Evolutionary conservation across 2,797 vertebrate species (phyloP).

Genomic region (Manis pentadactyla): DNA sequence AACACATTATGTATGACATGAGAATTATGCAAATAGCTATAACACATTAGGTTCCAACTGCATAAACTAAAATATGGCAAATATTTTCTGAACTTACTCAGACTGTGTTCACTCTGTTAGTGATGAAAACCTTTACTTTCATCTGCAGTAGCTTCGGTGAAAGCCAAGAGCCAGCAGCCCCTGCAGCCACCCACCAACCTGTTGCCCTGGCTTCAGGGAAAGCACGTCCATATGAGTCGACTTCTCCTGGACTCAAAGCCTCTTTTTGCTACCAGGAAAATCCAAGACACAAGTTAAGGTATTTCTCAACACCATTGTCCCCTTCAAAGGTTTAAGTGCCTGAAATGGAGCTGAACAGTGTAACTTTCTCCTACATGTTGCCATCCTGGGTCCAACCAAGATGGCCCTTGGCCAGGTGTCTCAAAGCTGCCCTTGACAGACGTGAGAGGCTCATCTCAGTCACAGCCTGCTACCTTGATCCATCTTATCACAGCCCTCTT

Average conservation of each 20-base stretch:
- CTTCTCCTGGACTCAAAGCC: not conserved
- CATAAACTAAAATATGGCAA: conserved; percentile 2
- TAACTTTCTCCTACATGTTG: not conserved
- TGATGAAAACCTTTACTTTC: not conserved
- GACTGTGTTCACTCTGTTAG: not conserved
- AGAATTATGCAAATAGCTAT: not conserved
- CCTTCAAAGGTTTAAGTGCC: not conserved
- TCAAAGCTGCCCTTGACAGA: not conserved
- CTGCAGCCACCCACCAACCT: not conserved
- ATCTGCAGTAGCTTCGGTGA: not conserved
- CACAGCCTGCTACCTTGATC: not conserved
- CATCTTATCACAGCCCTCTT: not conserved
- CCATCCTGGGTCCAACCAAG: not conserved
- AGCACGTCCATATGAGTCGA: not conserved
- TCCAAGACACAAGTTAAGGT: not conserved
- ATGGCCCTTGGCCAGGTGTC: not conserved
- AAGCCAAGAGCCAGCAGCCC: not conserved
- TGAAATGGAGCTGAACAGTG: not conserved
- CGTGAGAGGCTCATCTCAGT: not conserved
- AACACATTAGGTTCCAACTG: not conserved
- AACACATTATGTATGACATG: not conserved
- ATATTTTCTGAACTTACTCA: not conserved
- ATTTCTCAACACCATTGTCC: not conserved
- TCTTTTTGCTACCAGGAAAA: not conserved
- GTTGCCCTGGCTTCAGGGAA: not conserved